Base-by-base conservation (phyloP, 2,113 vertebrate species). In the Apteryx mantelli region DNA sequence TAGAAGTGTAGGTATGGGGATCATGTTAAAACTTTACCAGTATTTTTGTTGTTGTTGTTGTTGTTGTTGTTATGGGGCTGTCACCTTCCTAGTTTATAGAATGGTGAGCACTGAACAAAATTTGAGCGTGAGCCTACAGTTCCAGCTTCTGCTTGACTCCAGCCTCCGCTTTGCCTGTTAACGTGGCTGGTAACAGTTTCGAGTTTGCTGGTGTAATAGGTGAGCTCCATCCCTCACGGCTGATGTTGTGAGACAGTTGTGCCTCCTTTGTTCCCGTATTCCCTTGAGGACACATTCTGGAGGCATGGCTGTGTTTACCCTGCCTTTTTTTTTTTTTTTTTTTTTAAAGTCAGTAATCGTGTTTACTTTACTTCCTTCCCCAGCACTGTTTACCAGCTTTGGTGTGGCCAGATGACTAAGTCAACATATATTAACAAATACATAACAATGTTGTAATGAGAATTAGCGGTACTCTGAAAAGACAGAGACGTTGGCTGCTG, bases 371-470 rank as follows among this genome's bases (percentile, higher is more conserved):
- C 96, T 98, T 97, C 97, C 96, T 94, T 89, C 65, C 83, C 75
- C 85, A 44, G 66, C 32, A 15, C 95, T 98, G 97, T 98, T 98
- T 98, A 97, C 97, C 95, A 97, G 95, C 97, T 98, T 96, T 94
- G 95, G 92, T 97, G 94, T 95, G 91, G 89, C 3, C 70, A 91
- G 93, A 97, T 94, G 95, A 95, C 98, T 97, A 96, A 98, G 98
- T 98, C 98, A 98, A 97, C 97, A 96, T 52, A 93, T 97, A 97
- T 97, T 97, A 98, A 98, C 95, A 97, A 97, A 97, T 97, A 97
- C 96, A 95, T 97, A 95, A 97, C 97, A 98, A 95, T 96, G 97
- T 97, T 97, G 97, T 96, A 97, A 98, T 88, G 97, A 92, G 98
- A 98, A 97, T 97, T 97, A 98, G 96, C 52, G 26, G 91, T 56